These are phyloP conservation scores for Rhinatrema bivittatum DNA, from an alignment of 2,797 vertebrate genomes.

Conservation along the genomic window DNA sequence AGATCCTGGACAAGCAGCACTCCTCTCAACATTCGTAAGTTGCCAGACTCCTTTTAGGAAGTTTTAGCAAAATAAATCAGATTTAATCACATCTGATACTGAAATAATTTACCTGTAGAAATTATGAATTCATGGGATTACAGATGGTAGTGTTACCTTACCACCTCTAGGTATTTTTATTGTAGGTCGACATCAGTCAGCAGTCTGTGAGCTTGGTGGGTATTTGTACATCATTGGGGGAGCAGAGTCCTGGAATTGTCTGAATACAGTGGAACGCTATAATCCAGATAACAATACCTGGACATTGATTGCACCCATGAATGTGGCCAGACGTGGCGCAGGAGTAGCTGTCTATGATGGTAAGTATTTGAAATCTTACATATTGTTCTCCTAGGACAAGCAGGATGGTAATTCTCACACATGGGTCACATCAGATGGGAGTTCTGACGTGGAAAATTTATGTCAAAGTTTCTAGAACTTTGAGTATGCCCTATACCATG, in stretches of 20 bases:
- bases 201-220: slow-evolving; percentile 83
- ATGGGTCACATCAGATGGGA: too few species aligned
- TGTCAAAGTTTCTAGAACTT: too few species aligned
- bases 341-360: slow-evolving; percentile 79
- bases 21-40: slow-evolving; percentile 89
- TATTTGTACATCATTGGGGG: slow-evolving; percentile 91
- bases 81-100: too few species aligned
- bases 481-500: too few species aligned
- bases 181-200: slow-evolving; percentile 91
- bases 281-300: slow-evolving; percentile 93
- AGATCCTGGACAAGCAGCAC: slow-evolving; percentile 89
- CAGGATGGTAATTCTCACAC: too few species aligned
- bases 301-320: slow-evolving; percentile 90
- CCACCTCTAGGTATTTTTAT: too few species aligned
- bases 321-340: slow-evolving; percentile 87
- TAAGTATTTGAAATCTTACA: slow-evolving; percentile 28
- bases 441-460: too few species aligned
- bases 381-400: too few species aligned
- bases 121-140: too few species aligned
- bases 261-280: slow-evolving; percentile 90
- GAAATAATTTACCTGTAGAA: too few species aligned
- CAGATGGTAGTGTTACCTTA: too few species aligned
- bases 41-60: neutral
- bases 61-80: neutral
- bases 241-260: slow-evolving; percentile 95